Conservation (phyloP, 2,888 invertebrate genomes). For the Subacronicta megacephala region DNA sequence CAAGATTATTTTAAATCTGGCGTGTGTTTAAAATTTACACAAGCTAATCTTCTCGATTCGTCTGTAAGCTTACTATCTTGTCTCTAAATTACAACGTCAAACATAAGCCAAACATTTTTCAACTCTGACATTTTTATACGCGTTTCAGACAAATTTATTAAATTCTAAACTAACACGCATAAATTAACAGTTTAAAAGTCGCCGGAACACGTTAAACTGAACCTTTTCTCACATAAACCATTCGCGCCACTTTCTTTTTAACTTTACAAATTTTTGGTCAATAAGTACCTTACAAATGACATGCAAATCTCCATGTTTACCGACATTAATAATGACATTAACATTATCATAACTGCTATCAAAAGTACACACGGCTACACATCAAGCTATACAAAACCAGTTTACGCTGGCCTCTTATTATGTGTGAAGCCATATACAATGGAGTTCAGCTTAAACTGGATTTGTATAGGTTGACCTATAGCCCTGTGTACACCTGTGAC, state of each 20-base stretch:
- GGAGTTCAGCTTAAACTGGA: no score
- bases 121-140: slow-evolving; percentile 34
- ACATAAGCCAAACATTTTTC: slow-evolving; percentile 9
- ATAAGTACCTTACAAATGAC: slow-evolving; percentile 29
- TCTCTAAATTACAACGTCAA: background rate
- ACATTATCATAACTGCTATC: slow-evolving; percentile 58
- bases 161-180: slow-evolving; percentile 32
- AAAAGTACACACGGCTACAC: no score
- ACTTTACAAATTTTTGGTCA: slow-evolving; percentile 39
- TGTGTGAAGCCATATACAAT: no score
- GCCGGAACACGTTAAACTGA: slow-evolving; percentile 31
- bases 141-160: slow-evolving; percentile 42
- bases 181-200: slow-evolving; percentile 36
- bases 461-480: no score
- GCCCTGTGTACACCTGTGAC: no score
- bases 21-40: background rate
- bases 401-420: no score
- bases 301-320: slow-evolving; percentile 52
- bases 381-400: no score
- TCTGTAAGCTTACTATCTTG: no score
- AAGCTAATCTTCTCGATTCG: background rate
- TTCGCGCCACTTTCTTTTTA: slow-evolving; percentile 47
- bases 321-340: slow-evolving; percentile 63
- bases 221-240: slow-evolving; percentile 47
- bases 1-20: slow-evolving; percentile 11